Evolutionary conservation across 2,113 vertebrate species (phyloP).

Genomic region (Plotosus lineatus): DNA sequence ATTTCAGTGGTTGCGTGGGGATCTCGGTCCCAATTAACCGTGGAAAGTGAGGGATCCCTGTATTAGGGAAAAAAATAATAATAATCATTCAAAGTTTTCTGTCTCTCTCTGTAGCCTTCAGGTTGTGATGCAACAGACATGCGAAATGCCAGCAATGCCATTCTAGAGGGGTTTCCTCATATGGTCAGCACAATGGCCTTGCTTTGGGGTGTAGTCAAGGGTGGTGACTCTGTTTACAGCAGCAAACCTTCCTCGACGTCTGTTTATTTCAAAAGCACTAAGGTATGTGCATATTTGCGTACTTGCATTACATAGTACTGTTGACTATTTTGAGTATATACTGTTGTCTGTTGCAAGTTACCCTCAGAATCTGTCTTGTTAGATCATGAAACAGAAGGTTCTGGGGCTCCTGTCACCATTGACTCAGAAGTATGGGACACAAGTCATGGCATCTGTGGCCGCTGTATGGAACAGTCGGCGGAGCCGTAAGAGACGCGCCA

Average conservation of each 20-base stretch:
- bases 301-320: too few species aligned
- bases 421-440: slow-evolving; percentile 81
- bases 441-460: slow-evolving; percentile 85
- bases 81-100: too few species aligned
- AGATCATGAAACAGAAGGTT: slow-evolving; percentile 88
- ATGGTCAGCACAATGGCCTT: slow-evolving; percentile 85
- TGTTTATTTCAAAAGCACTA: slow-evolving; percentile 91
- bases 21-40: too few species aligned
- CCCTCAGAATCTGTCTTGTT: slow-evolving; percentile 11
- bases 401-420: slow-evolving; percentile 88
- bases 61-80: too few species aligned
- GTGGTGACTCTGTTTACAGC: slow-evolving; percentile 74
- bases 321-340: too few species aligned
- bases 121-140: slow-evolving; percentile 77
- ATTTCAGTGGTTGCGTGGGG: too few species aligned
- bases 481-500: slow-evolving; percentile 76
- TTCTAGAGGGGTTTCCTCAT: slow-evolving; percentile 87
- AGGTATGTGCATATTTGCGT: slow-evolving; percentile 71
- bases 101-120: slow-evolving; percentile 48
- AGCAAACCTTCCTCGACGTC: slow-evolving; percentile 80
- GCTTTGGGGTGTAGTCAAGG: slow-evolving; percentile 83
- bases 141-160: slow-evolving; percentile 86
- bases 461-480: slow-evolving; percentile 87
- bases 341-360: slow-evolving; percentile 27
- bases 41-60: too few species aligned